Conservation (phyloP, 2,797 vertebrate species). For the Urocyon cinereoargenteus region DNA sequence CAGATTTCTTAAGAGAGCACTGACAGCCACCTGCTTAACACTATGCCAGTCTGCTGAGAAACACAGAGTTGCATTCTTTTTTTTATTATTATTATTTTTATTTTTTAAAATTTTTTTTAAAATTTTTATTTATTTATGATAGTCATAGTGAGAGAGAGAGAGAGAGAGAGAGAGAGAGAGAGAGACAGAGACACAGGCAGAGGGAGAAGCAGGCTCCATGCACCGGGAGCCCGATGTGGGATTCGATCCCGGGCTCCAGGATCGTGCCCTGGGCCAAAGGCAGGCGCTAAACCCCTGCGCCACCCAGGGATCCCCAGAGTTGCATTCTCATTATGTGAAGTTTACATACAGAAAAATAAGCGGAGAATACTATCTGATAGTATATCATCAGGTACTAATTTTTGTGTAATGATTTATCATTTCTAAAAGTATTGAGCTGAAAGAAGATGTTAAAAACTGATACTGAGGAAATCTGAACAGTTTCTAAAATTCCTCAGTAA, state of each 20-base stretch:
- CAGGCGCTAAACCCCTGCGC: too few relatives aligned
- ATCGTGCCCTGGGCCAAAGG: too few relatives aligned
- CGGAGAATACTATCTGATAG: neutral
- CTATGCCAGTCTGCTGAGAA: neutral
- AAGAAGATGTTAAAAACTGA: neutral
- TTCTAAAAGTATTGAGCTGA: neutral
- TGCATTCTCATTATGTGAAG: neutral
- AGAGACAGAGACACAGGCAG: too few relatives aligned
- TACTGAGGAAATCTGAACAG: neutral
- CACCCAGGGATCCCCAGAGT: too few relatives aligned
- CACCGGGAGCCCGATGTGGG: too few relatives aligned
- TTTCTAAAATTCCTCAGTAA: conserved; percentile 12
- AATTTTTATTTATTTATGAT: too few relatives aligned
- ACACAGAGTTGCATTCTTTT: neutral
- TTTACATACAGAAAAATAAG: neutral
- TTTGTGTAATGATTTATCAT: neutral
- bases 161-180: too few relatives aligned
- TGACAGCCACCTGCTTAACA: neutral
- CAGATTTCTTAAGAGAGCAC: neutral
- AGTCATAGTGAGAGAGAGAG: too few relatives aligned
- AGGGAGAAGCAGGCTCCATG: too few relatives aligned
- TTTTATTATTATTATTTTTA: too few relatives aligned
- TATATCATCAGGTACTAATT: neutral
- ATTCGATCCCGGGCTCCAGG: too few relatives aligned
- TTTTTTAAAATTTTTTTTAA: too few relatives aligned